Conservation (phyloP, 2,797 vertebrate species). For the Hirundo rustica region DNA sequence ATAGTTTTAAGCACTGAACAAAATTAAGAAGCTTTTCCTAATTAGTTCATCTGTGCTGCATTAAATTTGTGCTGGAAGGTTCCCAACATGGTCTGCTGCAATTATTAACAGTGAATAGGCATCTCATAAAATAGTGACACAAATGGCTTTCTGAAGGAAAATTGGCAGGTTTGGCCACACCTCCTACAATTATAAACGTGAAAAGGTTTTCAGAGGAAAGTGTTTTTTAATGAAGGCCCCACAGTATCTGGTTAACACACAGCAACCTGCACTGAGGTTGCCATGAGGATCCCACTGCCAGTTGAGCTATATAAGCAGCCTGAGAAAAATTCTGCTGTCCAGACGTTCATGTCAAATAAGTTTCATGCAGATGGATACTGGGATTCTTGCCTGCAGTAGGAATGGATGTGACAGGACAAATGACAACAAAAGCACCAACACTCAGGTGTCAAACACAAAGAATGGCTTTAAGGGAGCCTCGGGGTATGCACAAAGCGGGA, state of each 20-base stretch:
- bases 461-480: constrained; percentile 34
- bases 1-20: constrained; percentile 60
- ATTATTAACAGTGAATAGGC: constrained; percentile 68
- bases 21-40: constrained; percentile 72
- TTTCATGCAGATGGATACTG: background rate
- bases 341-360: background rate
- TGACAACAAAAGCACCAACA: constrained; percentile 10
- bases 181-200: constrained; percentile 58
- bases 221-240: constrained; percentile 24
- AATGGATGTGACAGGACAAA: constrained; percentile 29
- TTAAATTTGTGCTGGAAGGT: constrained; percentile 71
- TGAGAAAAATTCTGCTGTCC: constrained; percentile 20
- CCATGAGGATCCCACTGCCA: background rate
- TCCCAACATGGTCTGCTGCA: constrained; percentile 66
- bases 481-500: background rate
- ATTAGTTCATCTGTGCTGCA: constrained; percentile 72
- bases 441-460: constrained; percentile 27
- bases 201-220: constrained; percentile 56
- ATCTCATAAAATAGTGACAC: constrained; percentile 67
- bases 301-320: background rate
- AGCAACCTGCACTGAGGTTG: constrained; percentile 9
- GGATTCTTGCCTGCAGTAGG: background rate
- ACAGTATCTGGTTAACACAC: background rate
- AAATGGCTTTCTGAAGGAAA: constrained; percentile 63
- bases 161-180: constrained; percentile 64